phyloP scores from a whole-genome alignment of 2,888 invertebrate genomes.

The Aelia acuminata region DNA sequence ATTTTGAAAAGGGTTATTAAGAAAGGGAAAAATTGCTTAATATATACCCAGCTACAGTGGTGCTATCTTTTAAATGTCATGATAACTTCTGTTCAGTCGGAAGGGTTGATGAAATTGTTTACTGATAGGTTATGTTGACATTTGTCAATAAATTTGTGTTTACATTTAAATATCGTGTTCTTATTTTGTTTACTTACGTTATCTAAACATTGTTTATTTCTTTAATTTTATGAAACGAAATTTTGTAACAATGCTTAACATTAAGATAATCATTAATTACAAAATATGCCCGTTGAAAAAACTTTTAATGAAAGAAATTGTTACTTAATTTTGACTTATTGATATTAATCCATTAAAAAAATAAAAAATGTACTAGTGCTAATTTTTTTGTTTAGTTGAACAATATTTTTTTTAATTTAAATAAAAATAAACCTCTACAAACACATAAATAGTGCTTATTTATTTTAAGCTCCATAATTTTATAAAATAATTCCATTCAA shows the following conservation, averaged over 20 bases:
- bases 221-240: not conserved
- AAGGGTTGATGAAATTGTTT: not conserved
- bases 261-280: not conserved
- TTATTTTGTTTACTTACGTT: conserved; percentile 2
- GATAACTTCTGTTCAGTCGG: not conserved
- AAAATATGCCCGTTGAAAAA: not conserved
- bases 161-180: not conserved
- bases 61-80: not conserved
- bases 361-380: not conserved
- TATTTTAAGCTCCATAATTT: not conserved
- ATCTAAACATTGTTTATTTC: not conserved
- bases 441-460: not conserved
- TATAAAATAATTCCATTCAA: not conserved
- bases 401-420: not conserved
- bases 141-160: conserved; percentile 5
- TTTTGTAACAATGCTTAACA: not conserved
- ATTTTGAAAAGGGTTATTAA: too few relatives aligned
- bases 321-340: not conserved
- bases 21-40: too few relatives aligned
- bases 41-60: not conserved
- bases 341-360: not conserved
- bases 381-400: not conserved
- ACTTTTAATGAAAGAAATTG: not conserved
- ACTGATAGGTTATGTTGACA: conserved; percentile 22
- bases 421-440: not conserved